Base-by-base conservation (phyloP, 2,888 invertebrate genomes). In the Ophion slaviceki region DNA sequence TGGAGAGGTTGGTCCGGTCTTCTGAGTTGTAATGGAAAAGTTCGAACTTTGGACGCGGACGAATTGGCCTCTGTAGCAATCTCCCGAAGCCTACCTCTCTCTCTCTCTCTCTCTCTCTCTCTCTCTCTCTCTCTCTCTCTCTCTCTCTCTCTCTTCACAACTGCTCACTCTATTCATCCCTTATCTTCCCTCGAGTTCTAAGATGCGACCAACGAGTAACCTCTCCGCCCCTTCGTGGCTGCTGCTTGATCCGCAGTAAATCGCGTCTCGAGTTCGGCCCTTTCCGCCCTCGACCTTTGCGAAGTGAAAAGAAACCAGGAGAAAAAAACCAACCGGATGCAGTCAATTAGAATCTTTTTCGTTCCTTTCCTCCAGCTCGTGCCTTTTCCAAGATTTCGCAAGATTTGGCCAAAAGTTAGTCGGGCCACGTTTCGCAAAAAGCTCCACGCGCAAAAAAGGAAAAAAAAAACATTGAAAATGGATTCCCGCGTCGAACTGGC, bases 1-100 rank as follows among this genome's bases (percentile, higher is more conserved):
- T 61, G 61, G 61, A 17, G n/a, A 67, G n/a, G 67, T 67, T 40
- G 53, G 74, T 81, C 66, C 66, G 80, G 80, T 86, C 78, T 83
- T 81, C 78, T 81, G 78, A 86, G 87, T 85, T 86, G 85, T 87
- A 88, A 86, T 87, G 36, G 36, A 67, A 67, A 68, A 68, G 24
- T 20, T 68, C 20, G 57, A 71, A 57, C 32, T 57, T 70, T 32
- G 32, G 57, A 36, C 61, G 61, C 61, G 61, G 61, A 61, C 61
- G 57, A 57, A 57, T 17, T 32, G n/a, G 32, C n/a, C 32, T 17
- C 53, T 67, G 57, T 32, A 17, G 6, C 10, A 32, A 72, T 72
- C 59, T 32, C n/a, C n/a, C 0, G 8, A 36, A 36, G 36, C 61
- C 20, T 10, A 20, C 24, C 61, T 80, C 72, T 80, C 66, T 76